Evolutionary conservation across 2,888 invertebrate genomes (phyloP).

Genomic region (Eurytoma californica): DNA sequence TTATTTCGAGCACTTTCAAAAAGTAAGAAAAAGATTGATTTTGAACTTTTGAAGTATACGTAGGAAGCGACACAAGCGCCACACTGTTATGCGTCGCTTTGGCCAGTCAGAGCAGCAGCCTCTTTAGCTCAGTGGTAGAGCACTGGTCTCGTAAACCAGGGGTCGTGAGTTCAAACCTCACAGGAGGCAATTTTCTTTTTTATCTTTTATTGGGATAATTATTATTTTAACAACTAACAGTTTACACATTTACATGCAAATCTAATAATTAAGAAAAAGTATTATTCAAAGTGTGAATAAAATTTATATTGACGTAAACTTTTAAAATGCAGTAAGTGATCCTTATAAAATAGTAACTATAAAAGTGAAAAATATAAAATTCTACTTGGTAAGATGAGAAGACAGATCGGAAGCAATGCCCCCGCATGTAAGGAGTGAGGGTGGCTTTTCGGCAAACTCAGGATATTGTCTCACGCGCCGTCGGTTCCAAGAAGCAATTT

Average conservation of each 20-base stretch:
- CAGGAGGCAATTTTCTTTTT: conserved; percentile 81
- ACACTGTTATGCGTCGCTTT: conserved; percentile 46
- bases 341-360: no score
- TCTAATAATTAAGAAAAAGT: neutral
- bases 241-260: no score
- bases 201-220: neutral
- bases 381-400: no score
- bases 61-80: conserved; percentile 25
- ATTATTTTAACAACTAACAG: neutral
- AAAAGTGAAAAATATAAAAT: no score
- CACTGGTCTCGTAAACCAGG: conserved; percentile 95
- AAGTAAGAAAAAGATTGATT: conserved; percentile 17
- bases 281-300: neutral
- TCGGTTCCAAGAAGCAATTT: conserved; percentile 58
- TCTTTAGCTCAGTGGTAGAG: conserved; percentile 94
- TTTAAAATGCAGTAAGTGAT: no score
- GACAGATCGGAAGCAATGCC: neutral
- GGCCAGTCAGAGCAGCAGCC: conserved; percentile 74
- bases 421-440: neutral
- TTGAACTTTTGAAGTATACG: neutral
- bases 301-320: no score
- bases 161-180: conserved; percentile 94
- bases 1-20: no score
- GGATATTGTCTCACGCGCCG: neutral
- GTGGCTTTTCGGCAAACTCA: conserved; percentile 2